These are phyloP conservation scores for Distichodus sexfasciatus DNA, from an alignment of 2,797 vertebrate species.

Conservation along the genomic window DNA sequence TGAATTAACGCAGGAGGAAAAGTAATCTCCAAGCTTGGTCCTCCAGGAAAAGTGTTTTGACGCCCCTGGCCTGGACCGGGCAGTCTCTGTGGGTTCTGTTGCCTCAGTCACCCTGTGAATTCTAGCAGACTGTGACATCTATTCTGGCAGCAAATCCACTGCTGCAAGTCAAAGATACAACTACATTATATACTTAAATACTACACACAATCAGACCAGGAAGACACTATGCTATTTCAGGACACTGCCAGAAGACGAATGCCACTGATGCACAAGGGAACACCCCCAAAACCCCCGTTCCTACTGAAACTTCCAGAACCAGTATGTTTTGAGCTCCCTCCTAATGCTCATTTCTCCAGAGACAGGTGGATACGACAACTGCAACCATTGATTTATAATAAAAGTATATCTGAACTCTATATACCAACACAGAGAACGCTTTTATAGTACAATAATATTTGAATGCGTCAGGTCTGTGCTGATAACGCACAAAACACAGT, in stretches of 20 bases:
- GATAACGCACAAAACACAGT: not conserved
- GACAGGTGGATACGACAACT: too few relatives aligned
- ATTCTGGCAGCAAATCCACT: not conserved
- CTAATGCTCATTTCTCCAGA: not conserved
- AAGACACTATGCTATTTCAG: conserved; percentile 43
- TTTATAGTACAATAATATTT: not conserved
- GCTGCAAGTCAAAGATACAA: conserved; percentile 13
- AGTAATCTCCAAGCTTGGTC: too few relatives aligned
- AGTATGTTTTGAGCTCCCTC: not conserved
- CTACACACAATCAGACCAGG: conserved; percentile 35
- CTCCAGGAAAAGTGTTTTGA: too few relatives aligned
- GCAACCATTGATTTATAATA: too few relatives aligned
- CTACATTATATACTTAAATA: not conserved
- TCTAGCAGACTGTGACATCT: not conserved
- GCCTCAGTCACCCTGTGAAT: not conserved
- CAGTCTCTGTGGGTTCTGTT: not conserved
- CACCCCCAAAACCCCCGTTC: not conserved
- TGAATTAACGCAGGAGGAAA: too few relatives aligned
- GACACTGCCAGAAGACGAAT: not conserved
- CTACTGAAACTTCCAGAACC: not conserved
- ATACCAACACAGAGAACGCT: not conserved
- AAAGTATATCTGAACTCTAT: too few relatives aligned
- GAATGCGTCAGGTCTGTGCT: not conserved
- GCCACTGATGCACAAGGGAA: not conserved
- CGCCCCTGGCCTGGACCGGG: too few relatives aligned